A percentile compares a stretch with the other conserved stretches of the same genome.
Evolutionary conservation across 2,888 invertebrate genomes (phyloP).

Genomic region (Philaethria dido): DNA sequence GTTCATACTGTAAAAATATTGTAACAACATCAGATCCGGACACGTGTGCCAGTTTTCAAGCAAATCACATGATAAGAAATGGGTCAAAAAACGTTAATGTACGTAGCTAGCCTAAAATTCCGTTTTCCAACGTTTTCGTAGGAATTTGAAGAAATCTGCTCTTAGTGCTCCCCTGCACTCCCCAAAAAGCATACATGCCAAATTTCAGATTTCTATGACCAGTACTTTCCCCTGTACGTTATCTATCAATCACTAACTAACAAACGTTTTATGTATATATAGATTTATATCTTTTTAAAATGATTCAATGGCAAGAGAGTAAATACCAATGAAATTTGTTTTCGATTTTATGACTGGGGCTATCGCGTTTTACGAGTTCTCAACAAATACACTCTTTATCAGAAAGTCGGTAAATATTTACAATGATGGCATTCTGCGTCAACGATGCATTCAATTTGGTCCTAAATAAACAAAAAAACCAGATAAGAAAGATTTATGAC

Average conservation of each 20-base stretch:
- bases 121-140: too few relatives aligned
- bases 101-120: too few relatives aligned
- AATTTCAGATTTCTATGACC: too few relatives aligned
- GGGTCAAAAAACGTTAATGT: too few relatives aligned
- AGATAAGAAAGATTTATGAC: constrained; percentile 52
- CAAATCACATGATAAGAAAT: too few relatives aligned
- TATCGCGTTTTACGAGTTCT: constrained; percentile 47
- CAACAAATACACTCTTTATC: constrained; percentile 51
- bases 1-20: neutral
- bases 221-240: too few relatives aligned
- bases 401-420: constrained; percentile 54
- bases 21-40: neutral
- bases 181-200: too few relatives aligned
- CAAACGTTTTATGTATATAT: constrained; percentile 5
- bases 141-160: too few relatives aligned
- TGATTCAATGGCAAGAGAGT: constrained; percentile 31
- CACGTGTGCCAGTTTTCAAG: neutral
- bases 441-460: constrained; percentile 51
- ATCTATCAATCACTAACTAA: too few relatives aligned
- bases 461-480: constrained; percentile 60
- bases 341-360: constrained; percentile 45
- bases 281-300: constrained; percentile 23
- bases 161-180: too few relatives aligned
- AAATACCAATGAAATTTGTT: constrained; percentile 42
- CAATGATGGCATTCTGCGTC: constrained; percentile 59